Conservation (phyloP, 2,888 invertebrate genomes). For the Baccha elongata region DNA sequence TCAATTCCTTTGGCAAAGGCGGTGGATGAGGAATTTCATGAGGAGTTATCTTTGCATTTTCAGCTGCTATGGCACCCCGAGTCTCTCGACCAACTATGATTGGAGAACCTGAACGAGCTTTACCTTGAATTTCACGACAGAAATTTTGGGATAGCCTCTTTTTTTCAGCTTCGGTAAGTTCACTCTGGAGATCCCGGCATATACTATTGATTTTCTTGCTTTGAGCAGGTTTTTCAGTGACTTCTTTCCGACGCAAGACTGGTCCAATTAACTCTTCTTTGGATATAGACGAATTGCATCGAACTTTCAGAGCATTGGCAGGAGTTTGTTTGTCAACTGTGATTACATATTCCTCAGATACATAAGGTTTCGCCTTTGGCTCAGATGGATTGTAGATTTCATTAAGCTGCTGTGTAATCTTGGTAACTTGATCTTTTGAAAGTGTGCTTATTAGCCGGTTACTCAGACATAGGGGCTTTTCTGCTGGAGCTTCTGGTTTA, state of each 20-base stretch:
- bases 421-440: constrained; percentile 91
- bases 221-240: constrained; percentile 75
- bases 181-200: constrained; percentile 69
- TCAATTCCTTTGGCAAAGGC: constrained; percentile 55
- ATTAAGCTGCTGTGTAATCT: constrained; percentile 90
- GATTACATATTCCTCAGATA: constrained; percentile 84
- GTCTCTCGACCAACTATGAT: constrained; percentile 84
- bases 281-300: constrained; percentile 84
- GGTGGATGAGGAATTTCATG: constrained; percentile 78
- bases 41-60: constrained; percentile 82
- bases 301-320: constrained; percentile 83
- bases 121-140: constrained; percentile 88
- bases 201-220: constrained; percentile 59
- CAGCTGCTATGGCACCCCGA: constrained; percentile 85
- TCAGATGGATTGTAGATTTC: constrained; percentile 88
- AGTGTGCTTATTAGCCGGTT: constrained; percentile 92
- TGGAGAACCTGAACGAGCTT: constrained; percentile 81
- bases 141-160: constrained; percentile 88
- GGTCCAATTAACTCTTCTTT: constrained; percentile 82
- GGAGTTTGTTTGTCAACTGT: constrained; percentile 83
- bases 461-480: constrained; percentile 86
- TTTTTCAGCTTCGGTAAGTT: constrained; percentile 86
- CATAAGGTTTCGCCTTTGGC: constrained; percentile 77
- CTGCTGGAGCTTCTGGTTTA: constrained; percentile 72
- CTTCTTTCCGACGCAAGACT: constrained; percentile 78